phyloP scores from a whole-genome alignment of 2,888 invertebrate species.

The Limnephilus rhombicus region DNA sequence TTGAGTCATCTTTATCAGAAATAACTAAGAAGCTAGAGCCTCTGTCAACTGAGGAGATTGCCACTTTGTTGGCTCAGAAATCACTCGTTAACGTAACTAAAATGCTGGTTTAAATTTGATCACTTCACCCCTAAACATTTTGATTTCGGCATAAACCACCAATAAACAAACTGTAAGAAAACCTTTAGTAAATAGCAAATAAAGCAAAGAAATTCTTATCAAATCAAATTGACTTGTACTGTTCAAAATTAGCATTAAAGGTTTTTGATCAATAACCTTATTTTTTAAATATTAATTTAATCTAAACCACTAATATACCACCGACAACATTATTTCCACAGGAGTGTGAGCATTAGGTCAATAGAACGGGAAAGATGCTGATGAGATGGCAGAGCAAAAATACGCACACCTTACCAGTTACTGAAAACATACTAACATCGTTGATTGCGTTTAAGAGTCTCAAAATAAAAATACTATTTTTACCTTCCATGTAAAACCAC shows the following conservation, averaged over 20 bases:
- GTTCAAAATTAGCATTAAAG: no score
- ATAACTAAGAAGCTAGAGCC: no score
- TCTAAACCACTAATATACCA: no score
- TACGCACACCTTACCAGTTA: no score
- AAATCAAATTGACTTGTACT: neutral
- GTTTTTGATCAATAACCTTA: no score
- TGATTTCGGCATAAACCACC: neutral
- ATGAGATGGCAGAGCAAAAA: no score
- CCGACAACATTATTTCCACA: no score
- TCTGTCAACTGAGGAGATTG: no score
- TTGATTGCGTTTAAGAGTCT: neutral
- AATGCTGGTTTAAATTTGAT: neutral
- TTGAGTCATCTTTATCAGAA: neutral
- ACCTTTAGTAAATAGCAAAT: neutral
- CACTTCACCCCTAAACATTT: neutral
- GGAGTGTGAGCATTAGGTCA: no score
- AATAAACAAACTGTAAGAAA: neutral
- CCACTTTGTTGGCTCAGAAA: no score
- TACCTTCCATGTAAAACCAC: conserved; percentile 63
- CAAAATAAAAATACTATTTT: neutral
- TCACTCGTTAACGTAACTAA: neutral
- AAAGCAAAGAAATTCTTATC: neutral
- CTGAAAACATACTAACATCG: neutral
- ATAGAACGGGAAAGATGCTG: no score
- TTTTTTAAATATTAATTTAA: no score